These are phyloP conservation scores for Lethrus apterus DNA, from an alignment of 1,140 invertebrate genomes.

Conservation along the genomic window DNA sequence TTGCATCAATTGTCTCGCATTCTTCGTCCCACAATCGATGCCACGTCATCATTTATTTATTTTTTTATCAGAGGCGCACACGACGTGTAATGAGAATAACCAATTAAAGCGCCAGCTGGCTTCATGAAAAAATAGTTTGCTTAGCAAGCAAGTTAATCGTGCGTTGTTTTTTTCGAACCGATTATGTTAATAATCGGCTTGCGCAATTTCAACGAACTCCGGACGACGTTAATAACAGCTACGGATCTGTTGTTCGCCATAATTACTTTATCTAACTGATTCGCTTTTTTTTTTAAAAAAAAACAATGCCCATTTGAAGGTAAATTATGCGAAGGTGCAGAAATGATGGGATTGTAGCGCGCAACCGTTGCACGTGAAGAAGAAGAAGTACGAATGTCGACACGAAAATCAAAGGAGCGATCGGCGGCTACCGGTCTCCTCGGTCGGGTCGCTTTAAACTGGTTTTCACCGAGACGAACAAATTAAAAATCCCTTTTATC, in stretches of 20 bases:
- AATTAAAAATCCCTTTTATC: slow-evolving; percentile 7
- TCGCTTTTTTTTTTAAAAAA: no score
- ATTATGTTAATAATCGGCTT: no score
- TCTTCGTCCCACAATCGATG: neutral
- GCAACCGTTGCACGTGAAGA: neutral
- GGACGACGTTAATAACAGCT: no score
- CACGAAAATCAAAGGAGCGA: neutral
- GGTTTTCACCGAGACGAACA: no score
- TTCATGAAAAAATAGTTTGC: neutral
- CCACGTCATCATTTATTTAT: neutral
- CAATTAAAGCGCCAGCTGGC: neutral
- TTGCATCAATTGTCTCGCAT: neutral
- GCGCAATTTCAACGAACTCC: no score
- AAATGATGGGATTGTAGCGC: neutral
- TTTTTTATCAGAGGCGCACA: neutral
- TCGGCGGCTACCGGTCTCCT: neutral
- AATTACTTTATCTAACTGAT: no score
- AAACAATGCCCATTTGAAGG: no score
- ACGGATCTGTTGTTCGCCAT: no score
- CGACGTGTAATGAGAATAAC: neutral
- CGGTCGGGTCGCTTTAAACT: no score
- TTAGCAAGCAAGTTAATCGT: no score
- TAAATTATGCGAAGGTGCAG: no score
- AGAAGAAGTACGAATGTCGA: neutral
- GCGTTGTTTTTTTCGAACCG: no score